phyloP scores from a whole-genome alignment of 2,113 vertebrate genomes.

The Saimiri boliviensis region DNA sequence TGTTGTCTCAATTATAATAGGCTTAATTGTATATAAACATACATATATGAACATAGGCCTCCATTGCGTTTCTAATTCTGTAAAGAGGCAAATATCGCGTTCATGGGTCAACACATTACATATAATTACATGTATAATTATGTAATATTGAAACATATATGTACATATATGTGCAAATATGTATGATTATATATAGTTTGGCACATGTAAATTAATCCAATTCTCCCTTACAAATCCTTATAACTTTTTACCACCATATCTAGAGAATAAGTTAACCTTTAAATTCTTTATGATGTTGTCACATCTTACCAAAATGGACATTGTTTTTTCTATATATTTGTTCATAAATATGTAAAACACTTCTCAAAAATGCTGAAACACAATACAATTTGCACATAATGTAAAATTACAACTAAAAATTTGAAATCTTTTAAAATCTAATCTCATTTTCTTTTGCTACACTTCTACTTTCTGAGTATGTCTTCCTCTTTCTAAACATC shows the following conservation, averaged over 20 bases:
- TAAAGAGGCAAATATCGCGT: not conserved
- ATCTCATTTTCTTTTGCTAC: not conserved
- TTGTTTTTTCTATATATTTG: not conserved
- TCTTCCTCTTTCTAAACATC: no score
- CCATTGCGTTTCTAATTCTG: not conserved
- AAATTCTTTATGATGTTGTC: not conserved
- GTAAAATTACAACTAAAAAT: not conserved
- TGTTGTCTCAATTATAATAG: not conserved
- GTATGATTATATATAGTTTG: not conserved
- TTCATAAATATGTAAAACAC: not conserved
- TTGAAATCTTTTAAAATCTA: not conserved
- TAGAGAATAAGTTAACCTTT: not conserved
- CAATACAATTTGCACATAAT: not conserved
- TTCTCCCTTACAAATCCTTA: not conserved
- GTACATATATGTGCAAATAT: no score
- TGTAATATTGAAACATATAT: no score
- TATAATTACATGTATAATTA: no score
- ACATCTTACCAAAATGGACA: not conserved
- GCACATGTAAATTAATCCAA: not conserved
- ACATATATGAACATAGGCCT: not conserved
- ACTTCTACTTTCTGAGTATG: not conserved
- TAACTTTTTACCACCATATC: not conserved
- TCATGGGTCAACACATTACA: not conserved
- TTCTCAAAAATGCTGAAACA: not conserved
- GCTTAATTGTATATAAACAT: not conserved